Conservation (phyloP, 2,797 vertebrate species). For the Dryobates pubescens region DNA sequence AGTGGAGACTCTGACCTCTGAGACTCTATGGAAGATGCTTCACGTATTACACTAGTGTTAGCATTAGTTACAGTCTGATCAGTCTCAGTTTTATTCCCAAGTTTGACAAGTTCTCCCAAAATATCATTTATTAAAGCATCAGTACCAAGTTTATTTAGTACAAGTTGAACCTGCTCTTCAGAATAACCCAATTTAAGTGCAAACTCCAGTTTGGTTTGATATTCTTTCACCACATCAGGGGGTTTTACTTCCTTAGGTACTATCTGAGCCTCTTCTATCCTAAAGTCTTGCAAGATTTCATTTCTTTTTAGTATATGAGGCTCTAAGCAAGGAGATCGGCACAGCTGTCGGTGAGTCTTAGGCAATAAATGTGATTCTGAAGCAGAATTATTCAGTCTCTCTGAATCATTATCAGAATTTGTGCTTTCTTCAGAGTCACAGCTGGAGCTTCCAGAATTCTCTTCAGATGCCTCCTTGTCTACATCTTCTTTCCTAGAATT, state of each 20-base stretch:
- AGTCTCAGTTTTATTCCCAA: conserved; percentile 90
- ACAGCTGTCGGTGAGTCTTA: conserved; percentile 82
- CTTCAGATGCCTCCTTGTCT: conserved; percentile 78
- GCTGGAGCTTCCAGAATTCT: conserved; percentile 78
- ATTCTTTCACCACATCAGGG: conserved; percentile 82
- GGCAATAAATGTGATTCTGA: conserved; percentile 73
- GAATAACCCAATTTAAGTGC: conserved; percentile 96
- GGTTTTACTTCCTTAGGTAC: conserved; percentile 76
- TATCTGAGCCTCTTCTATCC: conserved; percentile 76
- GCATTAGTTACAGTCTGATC: conserved; percentile 79
- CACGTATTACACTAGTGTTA: conserved; percentile 73
- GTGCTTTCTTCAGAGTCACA: conserved; percentile 84
- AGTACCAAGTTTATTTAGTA: conserved; percentile 92
- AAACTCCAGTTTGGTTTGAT: conserved; percentile 95
- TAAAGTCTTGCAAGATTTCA: conserved; percentile 79
- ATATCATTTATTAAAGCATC: conserved; percentile 96
- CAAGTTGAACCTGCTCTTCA: conserved; percentile 92
- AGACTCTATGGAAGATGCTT: conserved; percentile 84
- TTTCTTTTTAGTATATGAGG: conserved; percentile 76
- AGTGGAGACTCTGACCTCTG: conserved; percentile 84
- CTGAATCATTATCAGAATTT: conserved; percentile 89
- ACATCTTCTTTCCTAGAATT: conserved; percentile 78
- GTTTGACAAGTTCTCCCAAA: conserved; percentile 95
- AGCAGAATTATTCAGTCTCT: conserved; percentile 74
- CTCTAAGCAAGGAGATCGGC: conserved; percentile 79